Evolutionary conservation across 2,797 vertebrate genomes (phyloP).

Genomic region (Galaxias olidus): DNA sequence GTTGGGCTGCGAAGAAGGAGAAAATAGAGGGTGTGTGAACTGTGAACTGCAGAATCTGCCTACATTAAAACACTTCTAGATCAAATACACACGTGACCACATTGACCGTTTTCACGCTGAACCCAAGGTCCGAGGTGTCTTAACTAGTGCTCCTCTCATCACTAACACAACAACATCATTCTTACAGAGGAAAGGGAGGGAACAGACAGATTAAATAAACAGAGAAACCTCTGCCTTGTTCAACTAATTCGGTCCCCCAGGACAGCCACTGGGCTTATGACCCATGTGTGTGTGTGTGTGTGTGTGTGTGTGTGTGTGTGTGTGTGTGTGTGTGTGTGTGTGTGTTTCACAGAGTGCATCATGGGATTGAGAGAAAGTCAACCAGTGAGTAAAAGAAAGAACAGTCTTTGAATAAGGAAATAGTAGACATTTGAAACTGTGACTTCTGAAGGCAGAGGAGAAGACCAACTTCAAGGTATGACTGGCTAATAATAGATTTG

Average conservation of each 20-base stretch:
- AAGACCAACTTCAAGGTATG: slow-evolving; percentile 55
- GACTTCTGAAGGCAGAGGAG: slow-evolving; percentile 35
- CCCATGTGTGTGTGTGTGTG: slow-evolving; percentile 7
- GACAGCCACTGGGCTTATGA: slow-evolving; percentile 32
- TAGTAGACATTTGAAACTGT: slow-evolving; percentile 43
- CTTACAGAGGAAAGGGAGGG: slow-evolving; percentile 33
- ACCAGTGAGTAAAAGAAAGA: slow-evolving; percentile 34
- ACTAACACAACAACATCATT: background rate
- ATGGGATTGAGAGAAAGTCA: slow-evolving; percentile 41
- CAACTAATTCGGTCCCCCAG: slow-evolving; percentile 41
- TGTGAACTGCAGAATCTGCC: too few species aligned
- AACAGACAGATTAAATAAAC: slow-evolving; percentile 46
- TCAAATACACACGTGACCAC: too few species aligned
- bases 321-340: slow-evolving; percentile 6
- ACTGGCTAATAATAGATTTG: too few species aligned
- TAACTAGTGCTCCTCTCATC: too few species aligned
- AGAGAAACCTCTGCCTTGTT: slow-evolving; percentile 40
- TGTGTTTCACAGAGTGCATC: slow-evolving; percentile 18
- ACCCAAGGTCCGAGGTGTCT: too few species aligned
- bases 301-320: slow-evolving; percentile 12
- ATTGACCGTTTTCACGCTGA: too few species aligned
- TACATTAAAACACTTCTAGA: too few species aligned
- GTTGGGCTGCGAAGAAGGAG: too few species aligned
- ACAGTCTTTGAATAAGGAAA: slow-evolving; percentile 53
- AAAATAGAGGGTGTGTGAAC: too few species aligned